Percentiles rank a stretch among this genome's conserved stretches.
These are phyloP conservation scores for Ips nitidus DNA, from an alignment of 1,140 invertebrate genomes.

Conservation along the genomic window DNA sequence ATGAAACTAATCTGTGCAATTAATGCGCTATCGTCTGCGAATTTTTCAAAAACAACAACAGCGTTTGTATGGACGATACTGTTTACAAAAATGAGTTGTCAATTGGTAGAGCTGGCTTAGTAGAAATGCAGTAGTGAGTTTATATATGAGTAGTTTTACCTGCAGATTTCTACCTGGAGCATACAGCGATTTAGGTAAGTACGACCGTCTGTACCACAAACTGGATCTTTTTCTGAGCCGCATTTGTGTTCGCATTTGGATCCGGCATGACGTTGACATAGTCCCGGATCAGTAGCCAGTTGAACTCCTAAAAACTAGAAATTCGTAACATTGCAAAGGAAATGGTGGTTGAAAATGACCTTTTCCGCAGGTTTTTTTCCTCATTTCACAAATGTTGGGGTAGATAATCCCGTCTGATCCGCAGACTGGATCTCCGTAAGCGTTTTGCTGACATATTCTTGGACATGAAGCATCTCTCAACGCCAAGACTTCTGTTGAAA, in stretches of 20 bases:
- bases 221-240: conserved; percentile 78
- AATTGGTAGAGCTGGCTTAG: too few species aligned
- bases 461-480: conserved; percentile 70
- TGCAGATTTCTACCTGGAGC: conserved; percentile 83
- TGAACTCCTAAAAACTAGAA: conserved; percentile 41
- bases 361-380: conserved; percentile 88
- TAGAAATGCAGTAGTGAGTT: too few species aligned
- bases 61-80: too few species aligned
- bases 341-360: conserved; percentile 55
- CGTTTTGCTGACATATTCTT: conserved; percentile 72
- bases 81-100: too few species aligned
- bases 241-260: conserved; percentile 78
- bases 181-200: conserved; percentile 91
- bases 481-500: conserved; percentile 54
- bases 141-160: conserved; percentile 51
- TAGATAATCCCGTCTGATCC: conserved; percentile 86
- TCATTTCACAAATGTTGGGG: conserved; percentile 87
- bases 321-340: not conserved
- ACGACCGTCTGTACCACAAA: conserved; percentile 86
- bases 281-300: conserved; percentile 44
- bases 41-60: too few species aligned
- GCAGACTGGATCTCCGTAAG: conserved; percentile 80
- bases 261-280: conserved; percentile 70
- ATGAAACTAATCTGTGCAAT: too few species aligned
- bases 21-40: too few species aligned